Percentiles rank a stretch among this genome's conserved stretches.
These are phyloP conservation scores for Oreocharis arfaki DNA, from an alignment of 2,113 vertebrate genomes.

Conservation along the genomic window DNA sequence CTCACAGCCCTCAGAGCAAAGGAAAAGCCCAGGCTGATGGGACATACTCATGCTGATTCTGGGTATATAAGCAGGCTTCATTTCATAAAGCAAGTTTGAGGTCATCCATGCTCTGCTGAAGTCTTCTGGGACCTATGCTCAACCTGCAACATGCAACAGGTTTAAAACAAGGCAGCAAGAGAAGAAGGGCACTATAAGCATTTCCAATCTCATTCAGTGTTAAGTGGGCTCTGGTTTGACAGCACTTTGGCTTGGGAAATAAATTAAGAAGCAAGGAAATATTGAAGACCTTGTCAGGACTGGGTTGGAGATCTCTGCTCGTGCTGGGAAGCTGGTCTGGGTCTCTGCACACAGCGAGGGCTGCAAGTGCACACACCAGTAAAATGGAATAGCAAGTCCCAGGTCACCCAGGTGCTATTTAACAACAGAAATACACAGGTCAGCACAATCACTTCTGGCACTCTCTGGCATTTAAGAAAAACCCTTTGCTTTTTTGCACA, in stretches of 20 bases:
- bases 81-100: not conserved
- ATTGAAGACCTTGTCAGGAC: not conserved
- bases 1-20: not conserved
- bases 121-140: not conserved
- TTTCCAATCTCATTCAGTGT: not conserved
- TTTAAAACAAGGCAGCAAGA: not conserved
- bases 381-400: not conserved
- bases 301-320: not conserved
- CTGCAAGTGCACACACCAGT: not conserved
- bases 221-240: not conserved
- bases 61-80: not conserved
- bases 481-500: not conserved
- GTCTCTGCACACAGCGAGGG: rapidly evolving
- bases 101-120: not conserved
- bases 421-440: not conserved
- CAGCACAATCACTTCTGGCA: not conserved
- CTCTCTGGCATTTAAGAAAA: not conserved
- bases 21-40: not conserved
- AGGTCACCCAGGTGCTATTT: not conserved
- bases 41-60: not conserved
- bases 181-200: not conserved
- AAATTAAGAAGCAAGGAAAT: not conserved
- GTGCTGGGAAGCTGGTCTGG: not conserved
- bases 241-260: not conserved
- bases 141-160: not conserved